Evolutionary conservation across 2,888 invertebrate species (phyloP).

Genomic region (Cactoblastis cactorum): DNA sequence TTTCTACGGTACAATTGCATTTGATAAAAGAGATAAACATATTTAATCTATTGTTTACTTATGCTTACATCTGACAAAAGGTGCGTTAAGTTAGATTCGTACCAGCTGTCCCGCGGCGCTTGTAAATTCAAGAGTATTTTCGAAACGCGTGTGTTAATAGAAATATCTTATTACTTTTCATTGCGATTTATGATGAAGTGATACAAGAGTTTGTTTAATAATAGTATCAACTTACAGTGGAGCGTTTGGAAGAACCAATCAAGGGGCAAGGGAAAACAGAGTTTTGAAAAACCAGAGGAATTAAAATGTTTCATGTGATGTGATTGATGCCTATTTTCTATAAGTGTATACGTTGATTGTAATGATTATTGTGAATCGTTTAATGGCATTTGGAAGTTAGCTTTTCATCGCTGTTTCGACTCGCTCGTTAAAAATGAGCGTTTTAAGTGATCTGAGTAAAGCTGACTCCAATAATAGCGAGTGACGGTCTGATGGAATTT

Average conservation of each 20-base stretch:
- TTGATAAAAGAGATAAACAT: too few species aligned
- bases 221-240: conserved; percentile 66
- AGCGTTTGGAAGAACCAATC: conserved; percentile 66
- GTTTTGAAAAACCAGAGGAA: conserved; percentile 76
- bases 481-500: conserved; percentile 87
- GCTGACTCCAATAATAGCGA: conserved; percentile 79
- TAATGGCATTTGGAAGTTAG: conserved; percentile 62
- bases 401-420: conserved; percentile 55
- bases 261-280: conserved; percentile 78
- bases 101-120: conserved; percentile 72
- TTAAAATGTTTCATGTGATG: conserved; percentile 76
- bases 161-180: conserved; percentile 73
- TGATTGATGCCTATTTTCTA: conserved; percentile 65
- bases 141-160: conserved; percentile 77
- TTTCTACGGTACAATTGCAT: too few species aligned
- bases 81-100: too few species aligned
- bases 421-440: conserved; percentile 76
- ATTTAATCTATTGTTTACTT: too few species aligned
- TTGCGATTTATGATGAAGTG: conserved; percentile 67
- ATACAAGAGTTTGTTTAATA: conserved; percentile 68
- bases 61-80: too few species aligned
- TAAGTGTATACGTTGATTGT: conserved; percentile 73
- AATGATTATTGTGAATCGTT: conserved; percentile 74
- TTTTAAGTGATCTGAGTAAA: conserved; percentile 75
- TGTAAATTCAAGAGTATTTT: conserved; percentile 69